Percentiles rank a stretch among this genome's conserved stretches.
phyloP scores from a whole-genome alignment of 1,140 invertebrate species.

The Scaptomyza pallida region DNA sequence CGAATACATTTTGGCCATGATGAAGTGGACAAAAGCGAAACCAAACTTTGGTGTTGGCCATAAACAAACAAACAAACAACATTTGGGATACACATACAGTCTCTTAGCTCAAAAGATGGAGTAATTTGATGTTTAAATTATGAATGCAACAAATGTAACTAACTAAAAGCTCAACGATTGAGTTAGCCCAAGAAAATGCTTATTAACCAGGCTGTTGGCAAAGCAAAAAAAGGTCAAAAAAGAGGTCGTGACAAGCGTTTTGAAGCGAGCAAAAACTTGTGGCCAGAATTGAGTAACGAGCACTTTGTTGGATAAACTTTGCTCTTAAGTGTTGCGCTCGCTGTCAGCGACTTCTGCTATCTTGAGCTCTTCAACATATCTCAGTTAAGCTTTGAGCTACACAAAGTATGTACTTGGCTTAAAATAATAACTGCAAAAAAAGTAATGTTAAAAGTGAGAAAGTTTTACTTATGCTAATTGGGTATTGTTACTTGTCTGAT shows the following conservation, averaged over 20 bases:
- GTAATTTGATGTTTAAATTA: slow-evolving; percentile 48
- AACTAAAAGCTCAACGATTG: slow-evolving; percentile 49
- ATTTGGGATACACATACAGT: slow-evolving; percentile 21
- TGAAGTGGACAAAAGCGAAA: slow-evolving; percentile 54
- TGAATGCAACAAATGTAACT: slow-evolving; percentile 69
- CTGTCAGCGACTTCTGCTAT: slow-evolving; percentile 42
- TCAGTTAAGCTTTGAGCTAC: slow-evolving; percentile 23
- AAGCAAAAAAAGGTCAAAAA: not conserved
- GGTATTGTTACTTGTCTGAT: not conserved
- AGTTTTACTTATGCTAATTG: not conserved
- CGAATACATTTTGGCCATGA: slow-evolving; percentile 58
- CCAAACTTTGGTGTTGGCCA: slow-evolving; percentile 51
- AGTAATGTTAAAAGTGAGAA: not conserved
- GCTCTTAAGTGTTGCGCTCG: slow-evolving; percentile 45
- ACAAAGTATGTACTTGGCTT: not conserved
- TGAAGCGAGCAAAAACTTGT: slow-evolving; percentile 7
- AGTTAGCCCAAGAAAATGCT: slow-evolving; percentile 49
- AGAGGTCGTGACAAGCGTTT: not conserved
- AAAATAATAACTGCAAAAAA: not conserved
- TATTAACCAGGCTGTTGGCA: slow-evolving; percentile 45
- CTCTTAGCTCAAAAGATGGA: not conserved
- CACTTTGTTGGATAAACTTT: slow-evolving; percentile 77
- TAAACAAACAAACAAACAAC: slow-evolving; percentile 51
- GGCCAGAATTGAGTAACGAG: slow-evolving; percentile 54
- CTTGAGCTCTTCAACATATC: slow-evolving; percentile 26